Base-by-base conservation (phyloP, 2,797 vertebrate genomes). In the Kryptolebias ocellatus region DNA sequence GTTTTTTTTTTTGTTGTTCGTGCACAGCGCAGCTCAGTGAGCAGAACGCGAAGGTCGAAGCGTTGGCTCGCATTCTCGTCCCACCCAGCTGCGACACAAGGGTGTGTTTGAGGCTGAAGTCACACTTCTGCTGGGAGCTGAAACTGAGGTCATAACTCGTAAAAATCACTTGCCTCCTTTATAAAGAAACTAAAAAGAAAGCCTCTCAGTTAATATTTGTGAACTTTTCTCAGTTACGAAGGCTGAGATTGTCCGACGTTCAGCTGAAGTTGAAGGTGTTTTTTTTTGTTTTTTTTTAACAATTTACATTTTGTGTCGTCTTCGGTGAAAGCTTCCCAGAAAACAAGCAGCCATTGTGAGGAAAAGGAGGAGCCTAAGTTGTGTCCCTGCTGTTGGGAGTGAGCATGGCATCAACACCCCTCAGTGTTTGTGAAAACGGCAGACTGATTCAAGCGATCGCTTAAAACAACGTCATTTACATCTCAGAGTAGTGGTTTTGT, bases 311-410 rank as follows among this genome's bases (percentile, higher is more conserved):
- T 27, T 60, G 27, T 78, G 53, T 76, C 54, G 53, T 57, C 18
- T 44, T 20, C 56, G 51, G 72, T 50, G 54, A 54, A 29, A 16
- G 15, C 6, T 4, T 5, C n/a, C 4, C 16, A 5, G 60, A 78
- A 78, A 77, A 83, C 86, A 88, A 89, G 72, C 27, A 60, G 20
- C 75, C 53, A 79, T 89, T 93, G 87, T 92, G 28, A 57, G 39
- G 72, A 81, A 84, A 78, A 89, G 75, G 64, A 49, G 69, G 67
- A 65, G 73, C 81, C 81, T 81, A 83, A 78, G 86, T 78, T 79
- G 63, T 72, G 29, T 64, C 56, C 39, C 59, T 70, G 72, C 28
- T 57, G 65, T 82, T 71, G 61, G 6, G 50, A 44, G 73, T 45
- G 52, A 76, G 45, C 53, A 34, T 60, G 44, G 15, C 42, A 54